Evolutionary conservation across 2,113 vertebrate genomes (phyloP).

Genomic region (Equus quagga): DNA sequence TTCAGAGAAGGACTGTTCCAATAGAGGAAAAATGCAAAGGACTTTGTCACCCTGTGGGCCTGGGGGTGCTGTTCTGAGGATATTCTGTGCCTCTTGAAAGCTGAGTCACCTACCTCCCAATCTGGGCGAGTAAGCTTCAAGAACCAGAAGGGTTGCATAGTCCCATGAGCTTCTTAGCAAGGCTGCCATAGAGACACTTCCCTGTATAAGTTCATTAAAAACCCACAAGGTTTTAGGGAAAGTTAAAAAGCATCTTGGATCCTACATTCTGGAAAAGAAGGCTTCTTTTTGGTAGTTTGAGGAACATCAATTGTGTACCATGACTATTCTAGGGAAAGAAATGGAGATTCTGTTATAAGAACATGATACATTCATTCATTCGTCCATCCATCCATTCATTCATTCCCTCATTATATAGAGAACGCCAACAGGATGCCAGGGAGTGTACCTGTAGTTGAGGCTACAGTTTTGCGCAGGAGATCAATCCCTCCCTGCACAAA

Average conservation of each 20-base stretch:
- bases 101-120: neutral
- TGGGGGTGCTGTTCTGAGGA: neutral
- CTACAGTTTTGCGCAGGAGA: neutral
- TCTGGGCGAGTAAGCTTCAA: neutral
- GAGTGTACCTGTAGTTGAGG: neutral
- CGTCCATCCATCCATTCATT: neutral
- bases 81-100: neutral
- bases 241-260: neutral
- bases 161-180: neutral
- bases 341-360: neutral
- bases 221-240: neutral
- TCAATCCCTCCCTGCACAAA: neutral
- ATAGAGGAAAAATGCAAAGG: neutral
- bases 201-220: neutral
- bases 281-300: neutral
- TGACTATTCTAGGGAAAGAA: neutral
- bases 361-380: too few relatives aligned
- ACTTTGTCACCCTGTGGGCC: neutral
- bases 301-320: fast-evolving
- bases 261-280: neutral
- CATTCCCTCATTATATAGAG: neutral
- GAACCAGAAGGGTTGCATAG: neutral
- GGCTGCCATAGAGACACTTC: neutral
- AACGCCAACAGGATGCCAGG: neutral
- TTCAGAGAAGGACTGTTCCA: neutral